phyloP scores from a whole-genome alignment of 2,113 vertebrate genomes.

The Brachyistius frenatus region DNA sequence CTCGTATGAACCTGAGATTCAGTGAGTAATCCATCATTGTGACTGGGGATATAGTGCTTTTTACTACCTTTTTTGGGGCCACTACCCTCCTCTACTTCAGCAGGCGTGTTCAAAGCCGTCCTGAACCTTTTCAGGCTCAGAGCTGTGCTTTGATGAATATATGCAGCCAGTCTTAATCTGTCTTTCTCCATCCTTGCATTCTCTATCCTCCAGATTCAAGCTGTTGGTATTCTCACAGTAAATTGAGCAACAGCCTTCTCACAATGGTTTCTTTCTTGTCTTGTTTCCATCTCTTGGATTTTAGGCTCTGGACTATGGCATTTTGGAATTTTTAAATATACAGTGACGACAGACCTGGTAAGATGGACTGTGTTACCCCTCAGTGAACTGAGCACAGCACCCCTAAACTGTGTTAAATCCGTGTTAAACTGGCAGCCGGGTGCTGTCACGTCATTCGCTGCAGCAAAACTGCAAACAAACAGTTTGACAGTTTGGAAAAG shows the following conservation, averaged over 20 bases:
- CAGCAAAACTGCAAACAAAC: not conserved
- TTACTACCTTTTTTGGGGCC: constrained; percentile 25
- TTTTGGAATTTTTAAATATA: no score
- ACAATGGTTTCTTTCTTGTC: not conserved
- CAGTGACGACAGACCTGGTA: no score
- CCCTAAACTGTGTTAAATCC: not conserved
- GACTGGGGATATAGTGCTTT: constrained; percentile 12
- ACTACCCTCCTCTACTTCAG: constrained; percentile 27
- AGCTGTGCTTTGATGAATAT: constrained; percentile 46
- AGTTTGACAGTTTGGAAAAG: not conserved
- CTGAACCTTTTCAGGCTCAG: constrained; percentile 24
- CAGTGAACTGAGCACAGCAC: not conserved
- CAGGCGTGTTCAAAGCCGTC: constrained; percentile 6
- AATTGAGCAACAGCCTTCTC: not conserved
- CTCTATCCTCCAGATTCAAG: constrained; percentile 18
- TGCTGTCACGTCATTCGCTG: not conserved
- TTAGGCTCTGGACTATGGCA: no score
- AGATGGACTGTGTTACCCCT: not conserved
- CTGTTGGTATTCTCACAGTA: constrained; percentile 19
- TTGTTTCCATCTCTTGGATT: not conserved
- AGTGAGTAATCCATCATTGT: constrained; percentile 53
- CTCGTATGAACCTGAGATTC: constrained; percentile 20
- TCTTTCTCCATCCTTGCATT: constrained; percentile 18
- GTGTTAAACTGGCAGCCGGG: not conserved
- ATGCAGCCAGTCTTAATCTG: constrained; percentile 51